A percentile compares a stretch with the other conserved stretches of the same genome.
Evolutionary conservation across 2,113 vertebrate species (phyloP).

Genomic region (Megaceryle maxima): DNA sequence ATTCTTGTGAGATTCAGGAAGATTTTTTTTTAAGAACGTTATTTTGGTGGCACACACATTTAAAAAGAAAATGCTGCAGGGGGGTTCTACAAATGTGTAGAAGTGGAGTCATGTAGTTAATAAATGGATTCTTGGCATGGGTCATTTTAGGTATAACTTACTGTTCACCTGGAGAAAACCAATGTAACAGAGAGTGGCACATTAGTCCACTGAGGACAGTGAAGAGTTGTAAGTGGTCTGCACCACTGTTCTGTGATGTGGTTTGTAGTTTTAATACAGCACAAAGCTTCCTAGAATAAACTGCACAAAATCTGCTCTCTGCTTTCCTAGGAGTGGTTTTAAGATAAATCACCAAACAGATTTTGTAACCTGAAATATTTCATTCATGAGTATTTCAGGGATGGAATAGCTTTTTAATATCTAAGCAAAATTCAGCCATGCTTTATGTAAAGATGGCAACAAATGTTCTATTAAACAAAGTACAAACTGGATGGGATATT

Average conservation of each 20-base stretch:
- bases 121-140: background rate
- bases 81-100: fast-evolving
- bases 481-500: background rate
- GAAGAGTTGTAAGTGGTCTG: background rate
- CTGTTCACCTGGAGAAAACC: background rate
- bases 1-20: background rate
- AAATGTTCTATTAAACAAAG: background rate
- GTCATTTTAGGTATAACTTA: fast-evolving
- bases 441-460: background rate
- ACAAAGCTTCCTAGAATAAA: background rate
- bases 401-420: background rate
- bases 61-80: background rate
- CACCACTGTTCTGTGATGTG: background rate
- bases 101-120: background rate
- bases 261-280: fast-evolving
- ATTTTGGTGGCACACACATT: background rate
- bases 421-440: background rate
- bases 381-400: background rate
- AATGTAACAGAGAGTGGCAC: fast-evolving
- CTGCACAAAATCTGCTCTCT: background rate
- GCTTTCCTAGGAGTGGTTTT: background rate
- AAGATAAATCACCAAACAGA: background rate
- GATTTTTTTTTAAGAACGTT: background rate
- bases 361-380: background rate
- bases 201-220: fast-evolving